Evolutionary conservation across 2,113 vertebrate species (phyloP), one percentile per base, ranked within the genome.

Genomic region (Holacanthus passer): DNA sequence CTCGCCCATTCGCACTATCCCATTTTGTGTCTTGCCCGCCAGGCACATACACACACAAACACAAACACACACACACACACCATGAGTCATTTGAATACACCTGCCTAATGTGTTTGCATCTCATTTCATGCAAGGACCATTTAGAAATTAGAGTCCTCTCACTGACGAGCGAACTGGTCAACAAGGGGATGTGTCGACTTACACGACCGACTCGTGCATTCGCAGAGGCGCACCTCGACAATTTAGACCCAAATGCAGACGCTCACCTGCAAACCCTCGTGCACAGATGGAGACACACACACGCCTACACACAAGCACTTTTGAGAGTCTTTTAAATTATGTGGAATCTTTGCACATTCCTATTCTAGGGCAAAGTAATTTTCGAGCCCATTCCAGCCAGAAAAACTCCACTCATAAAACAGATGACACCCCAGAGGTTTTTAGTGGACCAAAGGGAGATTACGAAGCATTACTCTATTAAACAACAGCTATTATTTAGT

Each of bases 41-140:
- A 39, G 27, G 5, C 31, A 13, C 65, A 76, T 22, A 55, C 63
- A 39, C 27, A 29, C 43, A 47, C 29, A 55, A n/a, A 16, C 24
- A 39, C 56, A 9, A 73, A 31, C 79, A 59, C 52, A 45, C 45
- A 39, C 19, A n/a, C 68, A 53, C 72, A 31, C 65, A 73, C 20
- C 5, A 8, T 58, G 70, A 83, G 29, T 70, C 71, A 82, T 83
- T 78, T 80, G 58, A 70, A 79, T 70, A 72, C 52, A 77, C 65
- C 76, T 80, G 65, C 56, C 50, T 80, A 73, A 81, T 81, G 73
- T 65, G 59, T 84, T 89, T 82, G 62, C 76, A 56, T 91, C 70
- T 84, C 41, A 83, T 89, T 83, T 80, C 32, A 70, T 29, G 48
- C 53, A 47, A 32, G 24, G 20, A 22, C 65, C 64, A 75, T 87